Evolutionary conservation across 2,113 vertebrate species (phyloP).

Genomic region (Platycercus adscitus): DNA sequence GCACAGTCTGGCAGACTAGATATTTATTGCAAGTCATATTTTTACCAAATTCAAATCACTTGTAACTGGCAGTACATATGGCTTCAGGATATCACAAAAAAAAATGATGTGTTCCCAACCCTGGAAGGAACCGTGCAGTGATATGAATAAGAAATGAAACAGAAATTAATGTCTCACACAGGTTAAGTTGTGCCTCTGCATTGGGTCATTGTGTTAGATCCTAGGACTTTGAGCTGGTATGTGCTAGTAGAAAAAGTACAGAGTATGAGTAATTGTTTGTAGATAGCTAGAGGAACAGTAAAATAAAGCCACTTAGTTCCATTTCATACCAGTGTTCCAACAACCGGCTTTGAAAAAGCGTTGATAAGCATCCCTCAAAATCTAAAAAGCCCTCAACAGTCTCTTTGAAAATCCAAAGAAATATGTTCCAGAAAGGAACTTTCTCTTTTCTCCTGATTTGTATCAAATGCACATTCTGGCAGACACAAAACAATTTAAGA

Average conservation of each 20-base stretch:
- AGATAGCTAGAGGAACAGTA: not conserved
- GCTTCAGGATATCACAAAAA: not conserved
- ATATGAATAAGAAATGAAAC: not conserved
- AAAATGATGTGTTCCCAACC: not conserved
- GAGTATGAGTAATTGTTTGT: not conserved
- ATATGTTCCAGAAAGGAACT: fast-evolving
- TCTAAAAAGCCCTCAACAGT: not conserved
- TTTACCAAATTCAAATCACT: not conserved
- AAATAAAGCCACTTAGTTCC: not conserved
- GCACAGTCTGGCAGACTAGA: not conserved
- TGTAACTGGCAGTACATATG: not conserved
- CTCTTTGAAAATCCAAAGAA: not conserved
- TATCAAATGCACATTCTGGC: not conserved
- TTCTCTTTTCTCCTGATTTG: not conserved
- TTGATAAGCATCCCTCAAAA: not conserved
- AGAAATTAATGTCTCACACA: too few species aligned
- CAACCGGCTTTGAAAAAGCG: not conserved
- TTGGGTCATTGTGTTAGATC: too few species aligned
- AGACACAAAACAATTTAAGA: not conserved
- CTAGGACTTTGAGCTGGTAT: not conserved
- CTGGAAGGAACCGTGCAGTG: fast-evolving
- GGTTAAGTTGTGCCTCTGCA: not conserved
- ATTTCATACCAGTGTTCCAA: not conserved
- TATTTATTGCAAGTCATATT: not conserved
- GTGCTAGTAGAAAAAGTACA: not conserved